These are phyloP conservation scores for Grapholita molesta DNA, from an alignment of 1,140 invertebrate species.

Conservation along the genomic window DNA sequence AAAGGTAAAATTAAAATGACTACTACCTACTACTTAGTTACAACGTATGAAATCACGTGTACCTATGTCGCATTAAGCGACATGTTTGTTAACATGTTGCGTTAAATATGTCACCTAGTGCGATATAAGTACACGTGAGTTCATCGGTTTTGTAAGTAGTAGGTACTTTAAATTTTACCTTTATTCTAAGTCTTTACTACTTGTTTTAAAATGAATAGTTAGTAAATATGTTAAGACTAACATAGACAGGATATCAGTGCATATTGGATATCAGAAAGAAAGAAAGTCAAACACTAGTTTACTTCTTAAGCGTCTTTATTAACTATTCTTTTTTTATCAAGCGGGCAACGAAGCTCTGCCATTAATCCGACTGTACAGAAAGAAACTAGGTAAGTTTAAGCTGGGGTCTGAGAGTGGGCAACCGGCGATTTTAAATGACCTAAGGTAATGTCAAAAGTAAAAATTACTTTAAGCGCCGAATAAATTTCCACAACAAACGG, in stretches of 20 bases:
- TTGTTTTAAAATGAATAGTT: background rate
- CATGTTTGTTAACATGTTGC: too few relatives aligned
- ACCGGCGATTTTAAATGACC: background rate
- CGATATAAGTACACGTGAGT: too few relatives aligned
- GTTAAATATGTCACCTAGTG: too few relatives aligned
- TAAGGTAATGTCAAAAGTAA: background rate
- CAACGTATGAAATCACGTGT: too few relatives aligned
- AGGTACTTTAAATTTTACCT: too few relatives aligned
- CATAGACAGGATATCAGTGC: too few relatives aligned
- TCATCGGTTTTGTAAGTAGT: too few relatives aligned
- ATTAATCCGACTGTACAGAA: conserved; percentile 1
- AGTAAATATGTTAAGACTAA: too few relatives aligned
- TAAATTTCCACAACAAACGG: too few relatives aligned
- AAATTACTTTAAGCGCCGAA: background rate
- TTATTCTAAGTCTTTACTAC: background rate
- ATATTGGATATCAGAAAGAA: background rate
- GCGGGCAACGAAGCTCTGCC: conserved; percentile 1
- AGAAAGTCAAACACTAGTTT: background rate
- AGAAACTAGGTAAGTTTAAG: background rate
- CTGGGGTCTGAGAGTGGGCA: background rate
- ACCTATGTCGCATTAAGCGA: too few relatives aligned
- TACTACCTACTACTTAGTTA: too few relatives aligned
- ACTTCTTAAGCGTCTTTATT: background rate
- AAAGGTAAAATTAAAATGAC: too few relatives aligned
- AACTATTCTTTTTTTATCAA: conserved; percentile 11